phyloP scores from a whole-genome alignment of 2,113 vertebrate species.

The Spizaetus ornatus region DNA sequence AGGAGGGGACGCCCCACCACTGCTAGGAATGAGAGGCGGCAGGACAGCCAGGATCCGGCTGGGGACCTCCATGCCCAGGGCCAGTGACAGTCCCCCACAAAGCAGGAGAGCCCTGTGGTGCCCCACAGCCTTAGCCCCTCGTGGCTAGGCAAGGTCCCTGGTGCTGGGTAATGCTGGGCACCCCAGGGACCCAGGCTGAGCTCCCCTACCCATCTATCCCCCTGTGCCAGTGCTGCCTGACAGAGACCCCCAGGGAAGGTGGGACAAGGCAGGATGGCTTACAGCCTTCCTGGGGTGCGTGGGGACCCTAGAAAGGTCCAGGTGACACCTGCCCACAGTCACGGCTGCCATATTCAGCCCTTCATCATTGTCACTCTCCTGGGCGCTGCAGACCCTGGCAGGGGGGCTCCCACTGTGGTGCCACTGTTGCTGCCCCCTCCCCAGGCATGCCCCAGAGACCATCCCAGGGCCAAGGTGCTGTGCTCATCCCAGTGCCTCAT shows the following conservation, averaged over 20 bases:
- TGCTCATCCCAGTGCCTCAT: neutral
- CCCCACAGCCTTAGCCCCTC: too few species aligned
- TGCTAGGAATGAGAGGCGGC: too few species aligned
- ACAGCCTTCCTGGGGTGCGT: neutral
- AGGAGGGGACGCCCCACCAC: too few species aligned
- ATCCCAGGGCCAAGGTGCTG: neutral
- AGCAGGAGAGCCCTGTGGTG: too few species aligned
- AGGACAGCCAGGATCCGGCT: too few species aligned
- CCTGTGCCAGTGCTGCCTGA: too few species aligned
- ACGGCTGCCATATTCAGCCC: neutral
- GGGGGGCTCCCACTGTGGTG: neutral
- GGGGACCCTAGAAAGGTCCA: neutral
- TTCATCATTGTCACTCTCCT: neutral
- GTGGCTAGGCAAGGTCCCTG: too few species aligned
- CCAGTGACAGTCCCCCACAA: too few species aligned
- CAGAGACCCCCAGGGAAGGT: neutral
- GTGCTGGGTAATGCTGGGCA: too few species aligned
- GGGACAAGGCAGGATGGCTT: neutral
- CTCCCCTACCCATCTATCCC: too few species aligned
- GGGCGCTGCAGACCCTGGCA: accelerated
- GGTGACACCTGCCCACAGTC: neutral
- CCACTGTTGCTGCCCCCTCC: neutral
- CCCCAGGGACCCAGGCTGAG: too few species aligned
- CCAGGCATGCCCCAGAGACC: neutral
- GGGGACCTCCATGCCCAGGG: too few species aligned